Conservation (phyloP, 2,797 vertebrate genomes). For the Bufotes viridis region DNA sequence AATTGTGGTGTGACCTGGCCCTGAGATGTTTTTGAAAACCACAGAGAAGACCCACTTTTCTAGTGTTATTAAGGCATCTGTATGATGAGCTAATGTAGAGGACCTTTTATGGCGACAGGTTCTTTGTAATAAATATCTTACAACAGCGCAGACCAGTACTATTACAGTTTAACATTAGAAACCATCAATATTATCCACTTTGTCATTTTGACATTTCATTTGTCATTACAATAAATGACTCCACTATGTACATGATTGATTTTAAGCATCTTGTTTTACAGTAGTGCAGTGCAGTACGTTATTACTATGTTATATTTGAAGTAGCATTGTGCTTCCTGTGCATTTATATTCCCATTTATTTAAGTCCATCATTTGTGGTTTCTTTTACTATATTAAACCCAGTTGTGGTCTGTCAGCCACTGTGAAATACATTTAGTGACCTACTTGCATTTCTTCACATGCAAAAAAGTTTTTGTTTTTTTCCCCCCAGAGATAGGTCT, state of each 20-base stretch:
- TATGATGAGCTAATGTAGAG: not conserved
- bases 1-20: no score
- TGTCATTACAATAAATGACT: constrained; percentile 20
- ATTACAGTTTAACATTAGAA: constrained; percentile 31
- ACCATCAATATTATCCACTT: constrained; percentile 15
- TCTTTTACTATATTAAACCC: constrained; percentile 1
- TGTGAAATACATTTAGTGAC: not conserved
- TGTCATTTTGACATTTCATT: constrained; percentile 33
- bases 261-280: not conserved
- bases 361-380: constrained; percentile 19
- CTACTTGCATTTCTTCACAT: not conserved
- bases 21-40: not conserved
- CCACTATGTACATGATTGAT: not conserved
- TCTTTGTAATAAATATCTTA: constrained; percentile 18
- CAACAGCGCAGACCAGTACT: constrained; percentile 1
- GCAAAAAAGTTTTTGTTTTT: not conserved
- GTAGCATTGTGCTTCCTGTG: not conserved
- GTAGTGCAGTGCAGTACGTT: not conserved
- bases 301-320: not conserved
- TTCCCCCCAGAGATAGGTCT: not conserved
- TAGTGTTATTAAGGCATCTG: constrained; percentile 4
- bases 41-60: not conserved
- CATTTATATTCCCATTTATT: not conserved
- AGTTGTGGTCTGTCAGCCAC: not conserved
- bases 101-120: not conserved